Percentiles rank a stretch among this genome's conserved stretches.
Evolutionary conservation across 2,797 vertebrate genomes (phyloP).

Genomic region (Strix occidentalis): DNA sequence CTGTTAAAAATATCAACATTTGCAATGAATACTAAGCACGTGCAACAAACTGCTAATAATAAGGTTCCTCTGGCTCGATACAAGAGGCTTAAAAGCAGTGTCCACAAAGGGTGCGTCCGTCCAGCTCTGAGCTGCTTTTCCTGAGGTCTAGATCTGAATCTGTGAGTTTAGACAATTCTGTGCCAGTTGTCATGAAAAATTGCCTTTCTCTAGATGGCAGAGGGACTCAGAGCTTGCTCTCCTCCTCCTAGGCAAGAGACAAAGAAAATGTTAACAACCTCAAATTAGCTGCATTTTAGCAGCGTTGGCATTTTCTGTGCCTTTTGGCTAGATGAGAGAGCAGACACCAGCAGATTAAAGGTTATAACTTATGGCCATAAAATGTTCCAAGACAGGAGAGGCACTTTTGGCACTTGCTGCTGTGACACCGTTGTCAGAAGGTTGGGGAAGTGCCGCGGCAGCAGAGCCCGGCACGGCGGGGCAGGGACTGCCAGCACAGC

Average conservation of each 20-base stretch:
- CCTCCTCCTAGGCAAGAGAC: background rate
- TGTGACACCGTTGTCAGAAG: background rate
- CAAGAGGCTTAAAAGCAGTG: background rate
- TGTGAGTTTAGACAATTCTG: fast-evolving
- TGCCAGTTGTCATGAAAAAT: background rate
- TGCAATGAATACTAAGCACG: background rate
- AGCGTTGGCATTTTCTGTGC: background rate
- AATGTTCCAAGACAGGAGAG: background rate
- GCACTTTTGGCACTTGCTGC: background rate
- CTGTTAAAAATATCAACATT: background rate
- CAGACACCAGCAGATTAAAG: background rate
- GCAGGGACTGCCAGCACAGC: background rate
- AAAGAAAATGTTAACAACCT: background rate
- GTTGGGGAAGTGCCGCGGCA: background rate
- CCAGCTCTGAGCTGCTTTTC: background rate
- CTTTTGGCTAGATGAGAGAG: background rate
- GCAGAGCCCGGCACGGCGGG: background rate
- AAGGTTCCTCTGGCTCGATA: background rate
- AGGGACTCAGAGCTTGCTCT: background rate
- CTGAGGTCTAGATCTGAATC: fast-evolving
- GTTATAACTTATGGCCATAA: background rate
- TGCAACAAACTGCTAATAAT: background rate
- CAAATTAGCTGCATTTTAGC: background rate
- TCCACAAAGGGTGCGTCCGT: fast-evolving
- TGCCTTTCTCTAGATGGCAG: background rate